A percentile compares a stretch with the other conserved stretches of the same genome.
phyloP scores from a whole-genome alignment of 2,797 vertebrate genomes.

The Heteromormyrus szaboi region DNA sequence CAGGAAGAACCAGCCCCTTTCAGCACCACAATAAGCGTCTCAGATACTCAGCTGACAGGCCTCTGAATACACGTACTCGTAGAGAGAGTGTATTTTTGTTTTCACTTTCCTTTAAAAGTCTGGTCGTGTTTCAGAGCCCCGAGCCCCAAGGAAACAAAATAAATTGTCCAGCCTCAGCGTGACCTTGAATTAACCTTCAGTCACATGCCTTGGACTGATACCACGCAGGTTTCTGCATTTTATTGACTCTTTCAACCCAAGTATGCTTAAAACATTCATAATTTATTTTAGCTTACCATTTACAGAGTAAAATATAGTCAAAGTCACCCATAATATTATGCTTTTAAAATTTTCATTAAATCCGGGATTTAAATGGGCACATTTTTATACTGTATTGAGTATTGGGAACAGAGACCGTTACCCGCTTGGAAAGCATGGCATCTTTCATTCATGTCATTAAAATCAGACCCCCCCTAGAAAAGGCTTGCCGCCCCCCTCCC shows the following conservation, averaged over 20 bases:
- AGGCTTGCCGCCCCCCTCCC: not conserved
- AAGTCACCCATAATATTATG: not conserved
- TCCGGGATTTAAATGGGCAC: not conserved
- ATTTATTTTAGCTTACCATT: not conserved
- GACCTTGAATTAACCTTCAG: not conserved
- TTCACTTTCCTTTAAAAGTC: constrained; percentile 3
- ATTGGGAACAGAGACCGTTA: not conserved
- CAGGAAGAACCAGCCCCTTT: not conserved
- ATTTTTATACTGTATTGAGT: not conserved
- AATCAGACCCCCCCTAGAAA: not conserved
- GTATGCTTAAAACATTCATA: not conserved
- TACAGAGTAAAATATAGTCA: not conserved
- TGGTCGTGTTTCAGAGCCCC: not conserved
- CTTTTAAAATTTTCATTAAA: not conserved
- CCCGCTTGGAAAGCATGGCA: not conserved
- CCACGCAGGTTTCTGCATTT: not conserved
- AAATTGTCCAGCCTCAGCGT: not conserved
- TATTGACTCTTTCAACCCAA: not conserved
- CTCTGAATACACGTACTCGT: not conserved
- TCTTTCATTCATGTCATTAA: not conserved
- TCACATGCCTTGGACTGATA: not conserved
- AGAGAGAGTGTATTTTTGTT: not conserved
- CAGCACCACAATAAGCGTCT: not conserved
- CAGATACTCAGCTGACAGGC: not conserved
- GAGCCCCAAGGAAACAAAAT: not conserved